These are phyloP conservation scores for Danio choprae DNA, from an alignment of 2,797 vertebrate species.

Conservation along the genomic window DNA sequence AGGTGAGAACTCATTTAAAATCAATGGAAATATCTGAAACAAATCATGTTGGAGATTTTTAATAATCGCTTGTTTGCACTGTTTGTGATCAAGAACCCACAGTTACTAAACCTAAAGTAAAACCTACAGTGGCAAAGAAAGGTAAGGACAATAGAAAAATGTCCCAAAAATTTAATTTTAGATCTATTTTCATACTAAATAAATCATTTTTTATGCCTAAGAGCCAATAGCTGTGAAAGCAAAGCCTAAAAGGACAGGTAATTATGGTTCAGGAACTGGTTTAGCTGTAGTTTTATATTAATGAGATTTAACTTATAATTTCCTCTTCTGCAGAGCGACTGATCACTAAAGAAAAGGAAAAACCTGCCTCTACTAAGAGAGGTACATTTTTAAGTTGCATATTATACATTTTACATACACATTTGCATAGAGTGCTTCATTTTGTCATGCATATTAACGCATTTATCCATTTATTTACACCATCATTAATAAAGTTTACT, in stretches of 20 bases:
- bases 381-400: background rate
- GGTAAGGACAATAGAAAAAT: conserved; percentile 1
- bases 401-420: background rate
- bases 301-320: conserved; percentile 13
- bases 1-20: conserved; percentile 57
- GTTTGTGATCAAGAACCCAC: conserved; percentile 22
- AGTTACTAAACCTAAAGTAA: conserved; percentile 28
- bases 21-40: background rate
- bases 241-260: conserved; percentile 49
- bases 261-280: conserved; percentile 26
- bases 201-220: conserved; percentile 15
- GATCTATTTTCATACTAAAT: conserved; percentile 20
- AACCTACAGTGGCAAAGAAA: conserved; percentile 23
- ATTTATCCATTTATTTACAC: background rate
- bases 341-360: conserved; percentile 40
- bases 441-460: background rate
- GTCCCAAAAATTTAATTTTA: background rate
- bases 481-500: background rate
- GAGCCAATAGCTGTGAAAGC: conserved; percentile 35
- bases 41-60: background rate
- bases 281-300: conserved; percentile 18
- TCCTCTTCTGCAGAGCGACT: conserved; percentile 30
- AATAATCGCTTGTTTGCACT: background rate
- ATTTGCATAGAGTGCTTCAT: no score
- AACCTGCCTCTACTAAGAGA: conserved; percentile 40